These are phyloP conservation scores for Tenodera sinensis DNA, from an alignment of 2,888 invertebrate species.

Conservation along the genomic window DNA sequence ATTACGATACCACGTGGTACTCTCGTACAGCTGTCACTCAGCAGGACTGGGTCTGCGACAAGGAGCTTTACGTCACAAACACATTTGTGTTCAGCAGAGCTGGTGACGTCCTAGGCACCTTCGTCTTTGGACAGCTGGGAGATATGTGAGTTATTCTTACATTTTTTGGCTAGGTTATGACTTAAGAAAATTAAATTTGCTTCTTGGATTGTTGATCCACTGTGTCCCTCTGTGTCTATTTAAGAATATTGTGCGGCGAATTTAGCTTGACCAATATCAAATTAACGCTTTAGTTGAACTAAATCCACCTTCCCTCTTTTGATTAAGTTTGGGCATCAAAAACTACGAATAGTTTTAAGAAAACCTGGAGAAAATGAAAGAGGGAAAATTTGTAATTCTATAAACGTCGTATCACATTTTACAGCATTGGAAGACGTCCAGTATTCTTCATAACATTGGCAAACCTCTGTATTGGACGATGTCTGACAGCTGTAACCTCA, in stretches of 20 bases:
- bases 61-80: conserved; percentile 53
- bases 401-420: conserved; percentile 12
- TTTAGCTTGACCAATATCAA: too few species aligned
- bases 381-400: too few species aligned
- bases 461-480: conserved; percentile 47
- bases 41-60: conserved; percentile 56
- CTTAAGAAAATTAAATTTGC: too few species aligned
- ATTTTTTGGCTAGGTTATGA: not conserved
- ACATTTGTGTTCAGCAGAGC: conserved; percentile 51
- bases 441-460: conserved; percentile 50
- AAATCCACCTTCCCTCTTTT: too few species aligned
- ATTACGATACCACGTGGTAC: conserved; percentile 54
- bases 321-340: too few species aligned
- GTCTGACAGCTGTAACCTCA: conserved; percentile 44
- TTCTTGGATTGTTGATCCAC: too few species aligned
- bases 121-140: conserved; percentile 50
- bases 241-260: too few species aligned
- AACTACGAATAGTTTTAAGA: too few species aligned
- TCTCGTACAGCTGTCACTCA: conserved; percentile 49
- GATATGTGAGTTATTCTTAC: conserved; percentile 14
- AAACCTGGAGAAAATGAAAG: too few species aligned
- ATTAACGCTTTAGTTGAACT: too few species aligned
- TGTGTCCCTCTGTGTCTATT: too few species aligned
- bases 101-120: conserved; percentile 54
- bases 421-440: conserved; percentile 50